Evolutionary conservation across 2,888 invertebrate genomes (phyloP), one percentile per base, ranked within the genome.

Genomic region (Sinotaia quadrata): DNA sequence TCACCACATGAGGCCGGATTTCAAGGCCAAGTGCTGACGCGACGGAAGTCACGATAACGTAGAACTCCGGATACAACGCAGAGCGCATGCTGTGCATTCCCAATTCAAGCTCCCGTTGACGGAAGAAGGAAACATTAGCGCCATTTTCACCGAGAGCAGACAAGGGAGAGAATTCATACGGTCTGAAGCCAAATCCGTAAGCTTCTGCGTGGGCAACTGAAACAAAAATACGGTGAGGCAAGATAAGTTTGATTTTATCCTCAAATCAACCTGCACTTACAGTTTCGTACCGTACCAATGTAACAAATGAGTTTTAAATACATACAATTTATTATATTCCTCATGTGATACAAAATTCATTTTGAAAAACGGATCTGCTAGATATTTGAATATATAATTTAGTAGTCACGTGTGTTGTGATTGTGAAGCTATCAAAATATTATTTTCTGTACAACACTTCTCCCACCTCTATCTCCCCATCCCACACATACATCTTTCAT

Each of bases 31-130:
- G n/a, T 7, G 60, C 10, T 1, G 72, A 67, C 1, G 67, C 72
- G 33, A 77, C 24, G 33, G 61, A 57, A 21, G 80, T 72, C 4
- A 79, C 74, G 0, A 72, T 5, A 33, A 79, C 68, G 60, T 79
- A 75, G 24, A 82, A 47, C 29, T 76, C 75, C 1, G 83, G 84
- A 29, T 78, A 77, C 8, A 85, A 62, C 36, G 82, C 84, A 4
- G 81, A 81, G 12, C 85, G 72, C 62, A 85, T 75, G 59, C 80
- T 81, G 71, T 76, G 80, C 84, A 85, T 84, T 15, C 82, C 83
- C 12, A 76, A 69, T n/a, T 68, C 27, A 1, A 78, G 68, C 72
- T 83, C 81, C 69, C 77, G 77, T 61, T 67, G 52, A 12, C 71
- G 63, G 67, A 70, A 60, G 21, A 51, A 18, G 27, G 74, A 56